These are phyloP conservation scores for Pseudopleuronectes americanus DNA, from an alignment of 2,797 vertebrate species.

Conservation along the genomic window DNA sequence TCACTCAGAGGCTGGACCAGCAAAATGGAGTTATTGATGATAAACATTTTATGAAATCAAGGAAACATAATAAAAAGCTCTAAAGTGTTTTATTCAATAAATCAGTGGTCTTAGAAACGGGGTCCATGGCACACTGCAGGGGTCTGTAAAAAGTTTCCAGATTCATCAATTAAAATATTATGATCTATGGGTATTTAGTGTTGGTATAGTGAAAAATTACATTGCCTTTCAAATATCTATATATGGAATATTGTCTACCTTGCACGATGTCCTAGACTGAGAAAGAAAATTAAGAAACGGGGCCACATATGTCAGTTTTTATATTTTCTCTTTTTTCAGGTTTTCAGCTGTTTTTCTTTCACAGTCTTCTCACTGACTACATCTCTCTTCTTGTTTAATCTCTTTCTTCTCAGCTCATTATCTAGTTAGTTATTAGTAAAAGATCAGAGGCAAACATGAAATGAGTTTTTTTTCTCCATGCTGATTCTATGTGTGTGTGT, in stretches of 20 bases:
- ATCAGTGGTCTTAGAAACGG: background rate
- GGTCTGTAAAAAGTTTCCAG: too few relatives aligned
- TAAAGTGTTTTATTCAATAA: background rate
- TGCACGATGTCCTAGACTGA: too few relatives aligned
- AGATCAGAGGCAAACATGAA: background rate
- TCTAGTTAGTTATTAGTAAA: background rate
- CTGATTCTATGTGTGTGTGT: constrained; percentile 26
- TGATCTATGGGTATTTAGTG: too few relatives aligned
- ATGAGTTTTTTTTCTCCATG: background rate
- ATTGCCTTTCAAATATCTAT: too few relatives aligned
- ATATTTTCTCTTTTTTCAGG: background rate
- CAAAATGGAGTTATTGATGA: background rate
- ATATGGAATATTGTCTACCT: too few relatives aligned
- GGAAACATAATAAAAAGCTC: background rate
- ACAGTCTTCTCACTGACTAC: constrained; percentile 1
- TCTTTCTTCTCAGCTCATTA: constrained; percentile 1
- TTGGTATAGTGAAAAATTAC: too few relatives aligned
- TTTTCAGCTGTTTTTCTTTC: background rate
- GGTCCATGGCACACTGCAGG: too few relatives aligned
- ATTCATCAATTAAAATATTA: too few relatives aligned
- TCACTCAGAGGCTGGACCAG: background rate
- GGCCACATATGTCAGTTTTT: too few relatives aligned
- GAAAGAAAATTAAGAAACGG: too few relatives aligned
- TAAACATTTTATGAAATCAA: background rate
- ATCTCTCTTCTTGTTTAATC: constrained; percentile 7